Evolutionary conservation across 1,140 invertebrate species (phyloP).

Genomic region (Plectrocnemia conspersa): DNA sequence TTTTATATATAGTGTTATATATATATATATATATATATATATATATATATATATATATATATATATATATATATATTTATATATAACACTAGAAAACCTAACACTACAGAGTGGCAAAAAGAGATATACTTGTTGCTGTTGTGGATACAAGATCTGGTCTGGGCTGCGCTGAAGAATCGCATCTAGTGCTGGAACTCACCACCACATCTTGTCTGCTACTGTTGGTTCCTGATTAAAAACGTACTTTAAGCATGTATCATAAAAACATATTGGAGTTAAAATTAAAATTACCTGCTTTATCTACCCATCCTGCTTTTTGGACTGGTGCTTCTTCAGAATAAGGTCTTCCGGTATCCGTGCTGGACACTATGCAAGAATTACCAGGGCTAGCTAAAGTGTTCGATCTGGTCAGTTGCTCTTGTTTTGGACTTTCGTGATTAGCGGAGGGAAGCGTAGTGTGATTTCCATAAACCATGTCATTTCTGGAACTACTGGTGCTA

Average conservation of each 20-base stretch:
- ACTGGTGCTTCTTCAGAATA: constrained; percentile 9
- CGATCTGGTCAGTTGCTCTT: constrained; percentile 8
- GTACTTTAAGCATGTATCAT: too few relatives aligned
- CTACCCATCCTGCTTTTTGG: constrained; percentile 20
- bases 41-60: too few relatives aligned
- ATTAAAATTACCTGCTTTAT: constrained; percentile 22
- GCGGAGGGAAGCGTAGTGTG: constrained; percentile 4
- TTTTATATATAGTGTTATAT: too few relatives aligned
- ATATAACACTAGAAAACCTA: too few relatives aligned
- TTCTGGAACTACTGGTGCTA: constrained; percentile 13
- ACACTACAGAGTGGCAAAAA: too few relatives aligned
- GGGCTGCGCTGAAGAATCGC: constrained; percentile 17
- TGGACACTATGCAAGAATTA: constrained; percentile 32
- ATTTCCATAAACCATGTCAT: not conserved
- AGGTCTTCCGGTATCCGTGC: constrained; percentile 19
- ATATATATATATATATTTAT: too few relatives aligned
- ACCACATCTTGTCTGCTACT: constrained; percentile 19
- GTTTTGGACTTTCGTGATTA: constrained; percentile 10
- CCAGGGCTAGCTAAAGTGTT: constrained; percentile 25
- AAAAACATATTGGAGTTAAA: constrained; percentile 1
- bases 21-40: too few relatives aligned
- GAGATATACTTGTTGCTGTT: too few relatives aligned
- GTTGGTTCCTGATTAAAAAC: not conserved
- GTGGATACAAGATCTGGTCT: constrained; percentile 12
- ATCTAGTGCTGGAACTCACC: constrained; percentile 24